Percentiles rank a stretch among this genome's conserved stretches.
Conservation (phyloP, 2,113 vertebrate species). For the Sceloporus undulatus region DNA sequence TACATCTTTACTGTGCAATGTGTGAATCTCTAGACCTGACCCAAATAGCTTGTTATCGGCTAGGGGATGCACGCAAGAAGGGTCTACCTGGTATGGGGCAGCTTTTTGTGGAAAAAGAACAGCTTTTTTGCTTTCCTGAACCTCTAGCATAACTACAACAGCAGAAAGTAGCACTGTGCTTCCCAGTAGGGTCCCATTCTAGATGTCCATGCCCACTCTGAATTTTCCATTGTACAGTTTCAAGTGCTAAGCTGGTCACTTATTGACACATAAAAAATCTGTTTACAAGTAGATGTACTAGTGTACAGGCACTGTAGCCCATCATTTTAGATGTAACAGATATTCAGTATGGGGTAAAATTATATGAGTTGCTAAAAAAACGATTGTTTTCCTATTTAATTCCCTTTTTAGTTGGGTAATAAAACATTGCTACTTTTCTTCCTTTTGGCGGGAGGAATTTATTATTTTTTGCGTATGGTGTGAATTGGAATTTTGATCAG, state of each 20-base stretch:
- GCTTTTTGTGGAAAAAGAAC: too few species aligned
- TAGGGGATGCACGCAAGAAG: too few species aligned
- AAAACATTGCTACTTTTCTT: conserved; percentile 56
- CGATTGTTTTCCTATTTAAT: conserved; percentile 51
- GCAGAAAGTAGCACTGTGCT: neutral
- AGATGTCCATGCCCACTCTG: too few species aligned
- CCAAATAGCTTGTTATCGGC: too few species aligned
- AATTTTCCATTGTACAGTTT: neutral
- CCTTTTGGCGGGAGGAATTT: conserved; percentile 72
- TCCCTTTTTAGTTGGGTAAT: conserved; percentile 63
- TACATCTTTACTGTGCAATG: too few species aligned
- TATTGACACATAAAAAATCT: neutral
- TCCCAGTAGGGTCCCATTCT: neutral
- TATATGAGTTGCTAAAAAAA: neutral
- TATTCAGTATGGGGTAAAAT: conserved; percentile 38
- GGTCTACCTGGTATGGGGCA: too few species aligned
- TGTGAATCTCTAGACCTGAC: too few species aligned
- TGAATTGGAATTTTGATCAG: conserved; percentile 82
- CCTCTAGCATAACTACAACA: too few species aligned
- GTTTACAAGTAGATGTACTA: neutral
- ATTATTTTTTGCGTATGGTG: conserved; percentile 76
- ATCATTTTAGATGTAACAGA: neutral
- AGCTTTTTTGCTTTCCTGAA: too few species aligned
- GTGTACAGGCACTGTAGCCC: neutral
- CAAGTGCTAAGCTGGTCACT: neutral